These are phyloP conservation scores for Porites rus DNA, from an alignment of 92 coral and sea anemone species.

Conservation along the genomic window DNA sequence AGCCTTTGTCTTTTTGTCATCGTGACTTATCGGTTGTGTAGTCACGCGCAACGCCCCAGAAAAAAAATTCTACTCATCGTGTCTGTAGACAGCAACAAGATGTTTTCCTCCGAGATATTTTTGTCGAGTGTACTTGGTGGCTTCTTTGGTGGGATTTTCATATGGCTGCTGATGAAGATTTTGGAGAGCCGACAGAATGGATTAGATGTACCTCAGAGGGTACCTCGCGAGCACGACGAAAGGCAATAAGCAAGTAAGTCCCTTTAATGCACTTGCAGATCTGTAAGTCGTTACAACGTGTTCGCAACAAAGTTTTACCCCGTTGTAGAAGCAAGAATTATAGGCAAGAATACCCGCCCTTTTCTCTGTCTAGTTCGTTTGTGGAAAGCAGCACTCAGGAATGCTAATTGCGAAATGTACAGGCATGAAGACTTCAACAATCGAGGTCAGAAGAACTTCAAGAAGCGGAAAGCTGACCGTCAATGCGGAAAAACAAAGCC, in stretches of 20 bases:
- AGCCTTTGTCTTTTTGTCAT: too few species aligned
- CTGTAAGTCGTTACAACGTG: neutral
- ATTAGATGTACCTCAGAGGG: neutral
- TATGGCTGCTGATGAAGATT: neutral
- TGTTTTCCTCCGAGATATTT: neutral
- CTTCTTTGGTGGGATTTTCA: neutral
- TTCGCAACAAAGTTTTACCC: neutral
- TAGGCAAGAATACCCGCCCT: too few species aligned
- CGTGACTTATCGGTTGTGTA: too few species aligned
- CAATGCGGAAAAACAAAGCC: too few species aligned
- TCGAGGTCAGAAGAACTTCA: too few species aligned
- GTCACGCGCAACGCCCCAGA: too few species aligned
- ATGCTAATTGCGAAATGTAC: too few species aligned
- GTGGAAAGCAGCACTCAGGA: too few species aligned
- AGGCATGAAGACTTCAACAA: too few species aligned
- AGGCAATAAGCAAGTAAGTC: neutral
- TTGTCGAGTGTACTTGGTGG: neutral
- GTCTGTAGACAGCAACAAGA: neutral
- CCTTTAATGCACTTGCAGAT: neutral
- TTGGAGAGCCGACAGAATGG: neutral
- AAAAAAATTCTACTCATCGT: too few species aligned
- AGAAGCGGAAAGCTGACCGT: too few species aligned
- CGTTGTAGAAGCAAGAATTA: neutral
- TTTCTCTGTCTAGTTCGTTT: too few species aligned
- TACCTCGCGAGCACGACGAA: conserved; percentile 14